phyloP scores from a whole-genome alignment of 2,113 vertebrate species.

The Cyprinodon tularosa region DNA sequence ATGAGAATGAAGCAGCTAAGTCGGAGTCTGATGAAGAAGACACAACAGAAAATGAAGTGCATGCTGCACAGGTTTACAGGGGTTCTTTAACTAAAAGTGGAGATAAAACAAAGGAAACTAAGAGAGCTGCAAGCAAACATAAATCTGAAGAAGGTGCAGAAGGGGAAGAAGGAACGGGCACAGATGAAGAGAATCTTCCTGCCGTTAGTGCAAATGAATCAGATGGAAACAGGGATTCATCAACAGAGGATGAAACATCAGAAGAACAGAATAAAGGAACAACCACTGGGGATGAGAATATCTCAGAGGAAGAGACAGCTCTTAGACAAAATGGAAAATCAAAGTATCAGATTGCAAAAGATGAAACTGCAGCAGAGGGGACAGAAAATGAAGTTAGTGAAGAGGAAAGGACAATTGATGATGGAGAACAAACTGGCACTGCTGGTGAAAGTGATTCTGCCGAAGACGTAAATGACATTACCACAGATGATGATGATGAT shows the following conservation, averaged over 20 bases:
- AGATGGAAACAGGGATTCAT: conserved; percentile 11
- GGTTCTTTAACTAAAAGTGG: not conserved
- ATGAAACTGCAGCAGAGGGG: conserved; percentile 13
- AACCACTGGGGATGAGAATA: conserved; percentile 22
- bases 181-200: conserved; percentile 19
- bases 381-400: conserved; percentile 9
- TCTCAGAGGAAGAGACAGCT: conserved; percentile 11
- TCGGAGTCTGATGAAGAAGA: conserved; percentile 22
- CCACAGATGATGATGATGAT: not conserved
- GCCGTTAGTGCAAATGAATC: conserved; percentile 3
- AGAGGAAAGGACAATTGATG: not conserved
- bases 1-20: conserved; percentile 12
- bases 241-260: conserved; percentile 4
- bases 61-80: not conserved
- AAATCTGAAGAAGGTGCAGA: conserved; percentile 18
- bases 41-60: conserved; percentile 4
- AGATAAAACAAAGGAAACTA: conserved; percentile 11
- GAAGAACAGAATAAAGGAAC: conserved; percentile 10
- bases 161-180: not conserved
- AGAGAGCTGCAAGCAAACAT: not conserved
- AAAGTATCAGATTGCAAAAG: conserved; percentile 13
- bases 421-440: not conserved
- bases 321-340: conserved; percentile 30
- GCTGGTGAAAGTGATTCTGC: conserved; percentile 8
- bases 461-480: conserved; percentile 5